phyloP scores from a whole-genome alignment of 2,113 vertebrate genomes.

The Phocoena phocoena region DNA sequence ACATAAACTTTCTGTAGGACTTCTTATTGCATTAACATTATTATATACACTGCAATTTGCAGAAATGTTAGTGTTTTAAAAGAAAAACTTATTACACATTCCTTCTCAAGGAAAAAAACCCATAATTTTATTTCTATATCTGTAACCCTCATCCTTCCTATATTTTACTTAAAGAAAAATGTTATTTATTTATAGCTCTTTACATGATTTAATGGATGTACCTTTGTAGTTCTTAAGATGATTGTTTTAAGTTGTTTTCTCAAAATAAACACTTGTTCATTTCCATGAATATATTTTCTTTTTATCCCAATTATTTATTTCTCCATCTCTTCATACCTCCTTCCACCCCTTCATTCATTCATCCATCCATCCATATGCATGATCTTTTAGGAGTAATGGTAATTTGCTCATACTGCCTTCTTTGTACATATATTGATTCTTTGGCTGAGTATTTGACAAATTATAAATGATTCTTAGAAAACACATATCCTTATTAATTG shows the following conservation, averaged over 20 bases:
- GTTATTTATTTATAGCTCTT: neutral
- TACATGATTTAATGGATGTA: neutral
- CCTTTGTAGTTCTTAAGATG: neutral
- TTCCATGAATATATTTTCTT: neutral
- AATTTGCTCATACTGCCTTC: neutral
- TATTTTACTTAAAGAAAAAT: neutral
- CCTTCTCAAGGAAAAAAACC: neutral
- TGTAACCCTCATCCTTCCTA: neutral
- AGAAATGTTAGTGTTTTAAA: constrained; percentile 2
- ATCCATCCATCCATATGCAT: neutral
- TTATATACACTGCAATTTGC: constrained; percentile 4
- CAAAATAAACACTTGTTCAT: neutral
- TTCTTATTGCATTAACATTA: neutral
- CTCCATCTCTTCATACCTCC: neutral
- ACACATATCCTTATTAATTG: neutral
- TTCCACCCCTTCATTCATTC: too few species aligned
- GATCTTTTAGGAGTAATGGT: neutral
- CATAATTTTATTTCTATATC: neutral
- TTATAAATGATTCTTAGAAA: neutral
- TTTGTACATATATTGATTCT: neutral
- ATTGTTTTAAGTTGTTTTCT: neutral
- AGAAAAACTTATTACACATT: neutral
- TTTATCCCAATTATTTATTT: neutral
- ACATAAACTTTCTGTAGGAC: neutral
- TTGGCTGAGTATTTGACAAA: neutral